phyloP scores from a whole-genome alignment of 2,797 vertebrate species.

The Buphagus erythrorhynchus region DNA sequence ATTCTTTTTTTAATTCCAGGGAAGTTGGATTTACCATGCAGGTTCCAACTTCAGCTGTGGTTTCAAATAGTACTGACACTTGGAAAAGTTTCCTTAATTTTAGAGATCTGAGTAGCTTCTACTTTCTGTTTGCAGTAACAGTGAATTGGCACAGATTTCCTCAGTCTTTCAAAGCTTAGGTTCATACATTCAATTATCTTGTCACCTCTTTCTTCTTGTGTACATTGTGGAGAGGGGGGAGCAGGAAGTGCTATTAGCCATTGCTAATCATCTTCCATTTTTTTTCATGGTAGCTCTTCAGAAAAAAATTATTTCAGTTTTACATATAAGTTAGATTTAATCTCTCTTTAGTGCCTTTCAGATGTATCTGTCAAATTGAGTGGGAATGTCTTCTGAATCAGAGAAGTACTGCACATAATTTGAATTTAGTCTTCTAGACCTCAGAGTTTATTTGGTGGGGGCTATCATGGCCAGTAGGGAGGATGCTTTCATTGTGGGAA shows the following conservation, averaged over 20 bases:
- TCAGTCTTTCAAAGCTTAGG: background rate
- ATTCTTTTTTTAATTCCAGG: conserved; percentile 42
- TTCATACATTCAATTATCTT: background rate
- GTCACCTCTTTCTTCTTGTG: background rate
- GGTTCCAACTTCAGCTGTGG: conserved; percentile 50
- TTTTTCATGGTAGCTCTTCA: background rate
- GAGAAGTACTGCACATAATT: background rate
- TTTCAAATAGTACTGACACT: conserved; percentile 33
- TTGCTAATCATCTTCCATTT: background rate
- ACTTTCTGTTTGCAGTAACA: conserved; percentile 8
- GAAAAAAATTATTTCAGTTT: background rate
- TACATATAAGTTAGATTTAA: background rate
- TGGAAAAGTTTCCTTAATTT: conserved; percentile 18
- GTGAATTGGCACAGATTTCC: background rate
- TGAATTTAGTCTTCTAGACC: background rate
- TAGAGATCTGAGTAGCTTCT: background rate
- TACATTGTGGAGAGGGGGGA: background rate
- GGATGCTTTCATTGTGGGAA: background rate
- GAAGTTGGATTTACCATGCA: background rate
- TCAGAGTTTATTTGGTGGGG: background rate
- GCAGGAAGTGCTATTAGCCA: background rate
- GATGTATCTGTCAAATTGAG: background rate
- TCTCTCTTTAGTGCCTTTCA: background rate
- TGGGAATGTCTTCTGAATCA: background rate
- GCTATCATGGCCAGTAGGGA: background rate